phyloP scores from a whole-genome alignment of 2,888 invertebrate genomes.

The Chromoteleia sp. region DNA sequence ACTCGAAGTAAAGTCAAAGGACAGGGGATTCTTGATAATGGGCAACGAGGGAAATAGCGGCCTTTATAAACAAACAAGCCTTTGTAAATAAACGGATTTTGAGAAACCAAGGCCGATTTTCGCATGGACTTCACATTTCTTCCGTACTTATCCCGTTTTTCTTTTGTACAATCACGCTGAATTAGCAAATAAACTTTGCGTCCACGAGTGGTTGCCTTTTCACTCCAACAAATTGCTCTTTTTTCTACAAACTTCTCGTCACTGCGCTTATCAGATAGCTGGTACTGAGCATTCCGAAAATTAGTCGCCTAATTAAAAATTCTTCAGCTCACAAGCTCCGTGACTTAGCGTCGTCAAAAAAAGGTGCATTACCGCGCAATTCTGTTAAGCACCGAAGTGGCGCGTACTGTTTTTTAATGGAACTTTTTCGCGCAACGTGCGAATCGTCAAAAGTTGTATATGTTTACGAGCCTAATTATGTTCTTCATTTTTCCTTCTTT shows the following conservation, averaged over 20 bases:
- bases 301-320: constrained; percentile 45
- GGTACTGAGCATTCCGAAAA: constrained; percentile 29
- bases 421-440: neutral
- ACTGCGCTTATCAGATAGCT: constrained; percentile 30
- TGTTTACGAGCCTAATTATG: too few species aligned
- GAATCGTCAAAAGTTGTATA: too few species aligned
- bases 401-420: neutral
- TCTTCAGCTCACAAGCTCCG: constrained; percentile 3
- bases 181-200: constrained; percentile 49
- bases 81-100: constrained; percentile 15
- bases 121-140: constrained; percentile 33
- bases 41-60: constrained; percentile 11
- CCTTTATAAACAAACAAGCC: constrained; percentile 13
- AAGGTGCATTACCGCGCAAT: neutral
- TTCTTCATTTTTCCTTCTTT: too few species aligned
- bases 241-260: constrained; percentile 13
- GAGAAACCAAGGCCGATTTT: constrained; percentile 11
- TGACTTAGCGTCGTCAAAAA: constrained; percentile 18
- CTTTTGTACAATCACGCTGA: constrained; percentile 33
- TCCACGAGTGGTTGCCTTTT: constrained; percentile 42
- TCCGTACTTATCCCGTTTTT: constrained; percentile 21
- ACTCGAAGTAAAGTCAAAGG: constrained; percentile 10
- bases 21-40: constrained; percentile 11
- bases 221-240: constrained; percentile 8
- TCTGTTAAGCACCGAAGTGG: neutral